These are phyloP conservation scores for Pelosia muscerda DNA, from an alignment of 2,888 invertebrate genomes.

Conservation along the genomic window DNA sequence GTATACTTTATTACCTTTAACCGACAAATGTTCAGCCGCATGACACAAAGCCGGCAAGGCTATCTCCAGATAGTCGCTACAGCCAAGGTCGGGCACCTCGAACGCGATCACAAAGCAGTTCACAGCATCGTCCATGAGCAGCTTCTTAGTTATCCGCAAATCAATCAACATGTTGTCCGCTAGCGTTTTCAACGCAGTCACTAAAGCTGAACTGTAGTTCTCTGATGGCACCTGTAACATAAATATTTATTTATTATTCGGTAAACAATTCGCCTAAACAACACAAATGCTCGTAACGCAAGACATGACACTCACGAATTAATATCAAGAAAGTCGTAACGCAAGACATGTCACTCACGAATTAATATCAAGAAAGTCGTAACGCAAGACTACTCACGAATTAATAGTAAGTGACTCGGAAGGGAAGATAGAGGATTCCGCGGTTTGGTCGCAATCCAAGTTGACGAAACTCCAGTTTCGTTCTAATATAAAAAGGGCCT, in stretches of 20 bases:
- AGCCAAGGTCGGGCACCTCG: slow-evolving; percentile 91
- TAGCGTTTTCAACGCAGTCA: slow-evolving; percentile 91
- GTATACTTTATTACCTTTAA: slow-evolving; percentile 76
- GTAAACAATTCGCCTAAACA: background rate
- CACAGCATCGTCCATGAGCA: slow-evolving; percentile 85
- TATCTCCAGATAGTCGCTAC: slow-evolving; percentile 93
- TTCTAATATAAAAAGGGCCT: too few species aligned
- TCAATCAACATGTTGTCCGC: slow-evolving; percentile 91
- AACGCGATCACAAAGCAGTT: slow-evolving; percentile 91
- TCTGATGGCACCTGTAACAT: slow-evolving; percentile 77
- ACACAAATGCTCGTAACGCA: too few species aligned
- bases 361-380: too few species aligned
- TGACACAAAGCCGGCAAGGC: slow-evolving; percentile 93
- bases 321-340: too few species aligned
- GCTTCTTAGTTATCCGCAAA: slow-evolving; percentile 85
- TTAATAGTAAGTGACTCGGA: too few species aligned
- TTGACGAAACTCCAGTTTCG: too few species aligned
- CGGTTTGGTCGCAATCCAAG: too few species aligned
- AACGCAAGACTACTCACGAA: too few species aligned
- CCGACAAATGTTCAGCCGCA: slow-evolving; percentile 91
- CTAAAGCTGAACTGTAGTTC: slow-evolving; percentile 88
- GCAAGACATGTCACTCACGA: too few species aligned
- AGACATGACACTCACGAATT: too few species aligned
- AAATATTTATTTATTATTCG: background rate
- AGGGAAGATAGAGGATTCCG: too few species aligned